Conservation (phyloP, 2,797 vertebrate species). For the Adrianichthys oophorus region DNA sequence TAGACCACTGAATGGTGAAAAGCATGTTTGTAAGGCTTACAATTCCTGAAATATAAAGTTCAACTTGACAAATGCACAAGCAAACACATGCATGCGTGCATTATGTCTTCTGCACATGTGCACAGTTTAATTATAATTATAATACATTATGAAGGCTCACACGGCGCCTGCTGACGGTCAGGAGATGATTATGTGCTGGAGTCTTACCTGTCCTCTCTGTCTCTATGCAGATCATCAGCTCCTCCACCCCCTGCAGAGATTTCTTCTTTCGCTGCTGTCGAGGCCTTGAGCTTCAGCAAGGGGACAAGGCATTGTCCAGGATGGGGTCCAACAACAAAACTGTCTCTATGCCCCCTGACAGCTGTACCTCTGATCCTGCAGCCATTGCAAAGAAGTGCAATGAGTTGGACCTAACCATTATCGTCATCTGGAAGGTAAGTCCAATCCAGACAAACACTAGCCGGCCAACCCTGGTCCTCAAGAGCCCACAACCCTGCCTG, state of each 20-base stretch:
- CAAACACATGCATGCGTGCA: no score
- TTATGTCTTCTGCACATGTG: no score
- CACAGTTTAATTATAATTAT: no score
- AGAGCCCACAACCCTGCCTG: no score
- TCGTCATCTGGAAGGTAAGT: slow-evolving; percentile 93
- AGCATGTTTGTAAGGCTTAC: no score
- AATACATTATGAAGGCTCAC: no score
- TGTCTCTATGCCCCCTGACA: slow-evolving; percentile 10
- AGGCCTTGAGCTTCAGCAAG: slow-evolving; percentile 72
- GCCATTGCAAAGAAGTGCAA: slow-evolving; percentile 84
- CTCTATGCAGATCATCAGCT: slow-evolving; percentile 88
- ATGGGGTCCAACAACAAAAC: slow-evolving; percentile 40
- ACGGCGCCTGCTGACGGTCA: neutral
- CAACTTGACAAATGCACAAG: no score
- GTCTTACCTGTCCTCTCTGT: neutral
- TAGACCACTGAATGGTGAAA: no score
- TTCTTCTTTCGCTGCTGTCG: slow-evolving; percentile 89
- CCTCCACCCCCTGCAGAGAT: slow-evolving; percentile 93
- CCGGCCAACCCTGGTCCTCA: no score
- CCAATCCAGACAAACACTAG: neutral
- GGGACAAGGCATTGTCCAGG: slow-evolving; percentile 23
- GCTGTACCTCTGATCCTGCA: slow-evolving; percentile 55
- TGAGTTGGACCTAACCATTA: slow-evolving; percentile 89
- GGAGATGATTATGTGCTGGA: neutral
- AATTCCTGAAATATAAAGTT: no score